Evolutionary conservation across 2,888 invertebrate genomes (phyloP).

Genomic region (Tipula unca): DNA sequence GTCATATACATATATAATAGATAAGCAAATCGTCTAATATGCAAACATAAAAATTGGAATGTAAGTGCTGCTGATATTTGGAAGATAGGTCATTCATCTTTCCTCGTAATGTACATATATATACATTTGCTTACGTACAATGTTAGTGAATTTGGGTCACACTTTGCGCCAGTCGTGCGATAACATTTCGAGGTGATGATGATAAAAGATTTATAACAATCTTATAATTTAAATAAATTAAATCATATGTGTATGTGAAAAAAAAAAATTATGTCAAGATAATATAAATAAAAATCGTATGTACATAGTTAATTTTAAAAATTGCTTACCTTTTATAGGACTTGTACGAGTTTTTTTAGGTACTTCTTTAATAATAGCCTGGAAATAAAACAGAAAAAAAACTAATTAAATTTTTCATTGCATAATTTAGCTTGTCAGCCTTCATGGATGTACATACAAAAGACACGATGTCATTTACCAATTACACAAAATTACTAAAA

Average conservation of each 20-base stretch:
- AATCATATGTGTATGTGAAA: not conserved
- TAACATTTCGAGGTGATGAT: not conserved
- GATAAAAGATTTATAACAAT: not conserved
- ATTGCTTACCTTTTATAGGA: not conserved
- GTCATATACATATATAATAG: not conserved
- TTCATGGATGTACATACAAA: too few species aligned
- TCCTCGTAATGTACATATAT: not conserved
- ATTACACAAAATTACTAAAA: not conserved
- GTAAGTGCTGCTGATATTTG: not conserved
- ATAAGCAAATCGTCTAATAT: not conserved
- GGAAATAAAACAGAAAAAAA: not conserved
- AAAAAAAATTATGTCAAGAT: not conserved
- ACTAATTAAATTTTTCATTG: not conserved
- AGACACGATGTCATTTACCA: not conserved
- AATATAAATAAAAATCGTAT: not conserved
- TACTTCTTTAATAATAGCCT: slow-evolving; percentile 2
- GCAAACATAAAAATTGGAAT: not conserved
- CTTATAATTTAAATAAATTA: not conserved
- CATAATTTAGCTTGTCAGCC: not conserved
- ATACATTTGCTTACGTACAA: not conserved
- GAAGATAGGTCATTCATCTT: not conserved
- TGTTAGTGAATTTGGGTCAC: not conserved
- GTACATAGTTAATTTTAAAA: not conserved
- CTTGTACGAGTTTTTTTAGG: not conserved
- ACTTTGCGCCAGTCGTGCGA: not conserved